Percentiles rank a stretch among this genome's conserved stretches.
phyloP scores from a whole-genome alignment of 2,797 vertebrate genomes.

The Chiloscyllium punctatum region DNA sequence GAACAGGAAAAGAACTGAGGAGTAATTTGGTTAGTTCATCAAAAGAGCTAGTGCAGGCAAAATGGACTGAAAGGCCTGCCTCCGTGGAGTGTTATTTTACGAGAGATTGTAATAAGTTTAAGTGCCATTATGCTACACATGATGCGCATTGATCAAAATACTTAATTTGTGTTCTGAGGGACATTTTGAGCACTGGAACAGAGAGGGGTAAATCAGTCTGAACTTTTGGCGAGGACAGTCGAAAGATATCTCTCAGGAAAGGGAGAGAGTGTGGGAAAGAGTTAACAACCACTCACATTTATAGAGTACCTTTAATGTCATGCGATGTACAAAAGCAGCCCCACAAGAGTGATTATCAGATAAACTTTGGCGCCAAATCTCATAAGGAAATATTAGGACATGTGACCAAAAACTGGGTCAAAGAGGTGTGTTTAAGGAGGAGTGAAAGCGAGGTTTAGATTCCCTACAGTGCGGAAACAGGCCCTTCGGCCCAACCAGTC shows the following conservation, averaged over 20 bases:
- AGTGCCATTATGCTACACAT: neutral
- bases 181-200: neutral
- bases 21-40: neutral
- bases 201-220: neutral
- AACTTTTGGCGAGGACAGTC: neutral
- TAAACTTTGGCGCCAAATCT: too few species aligned
- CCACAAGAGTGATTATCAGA: too few species aligned
- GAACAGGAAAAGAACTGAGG: neutral
- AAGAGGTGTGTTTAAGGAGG: too few species aligned
- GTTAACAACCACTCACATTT: too few species aligned
- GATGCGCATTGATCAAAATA: neutral
- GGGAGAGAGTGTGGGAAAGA: neutral
- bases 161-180: neutral
- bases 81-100: neutral
- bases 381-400: too few species aligned
- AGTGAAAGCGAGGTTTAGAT: too few species aligned
- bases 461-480: too few species aligned
- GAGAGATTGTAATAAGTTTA: neutral
- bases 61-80: neutral
- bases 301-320: too few species aligned
- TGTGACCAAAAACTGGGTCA: too few species aligned
- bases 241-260: neutral
- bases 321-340: too few species aligned
- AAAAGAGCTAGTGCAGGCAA: neutral
- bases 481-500: too few species aligned